phyloP scores from a whole-genome alignment of 30 jellyfish, hydroid and myxozoan species.

The Cassiopea andromeda region DNA sequence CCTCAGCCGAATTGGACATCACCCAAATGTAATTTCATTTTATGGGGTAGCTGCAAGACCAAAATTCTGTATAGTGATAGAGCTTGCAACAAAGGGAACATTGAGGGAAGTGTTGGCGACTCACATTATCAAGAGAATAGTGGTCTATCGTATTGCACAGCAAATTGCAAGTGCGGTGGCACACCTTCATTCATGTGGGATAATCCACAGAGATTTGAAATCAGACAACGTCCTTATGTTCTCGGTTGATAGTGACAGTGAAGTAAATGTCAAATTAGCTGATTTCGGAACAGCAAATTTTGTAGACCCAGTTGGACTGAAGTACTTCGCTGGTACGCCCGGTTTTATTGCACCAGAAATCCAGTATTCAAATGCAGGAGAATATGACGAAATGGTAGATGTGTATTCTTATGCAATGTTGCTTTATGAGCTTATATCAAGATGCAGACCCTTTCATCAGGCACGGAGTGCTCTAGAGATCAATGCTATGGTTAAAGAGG shows the following conservation, averaged over 20 bases:
- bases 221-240: slow-evolving; percentile 88
- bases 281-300: slow-evolving; percentile 98
- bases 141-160: slow-evolving; percentile 77
- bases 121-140: slow-evolving; percentile 30
- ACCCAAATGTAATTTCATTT: slow-evolving; percentile 78
- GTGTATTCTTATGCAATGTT: slow-evolving; percentile 92
- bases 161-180: slow-evolving; percentile 84
- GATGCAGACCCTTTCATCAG: slow-evolving; percentile 83
- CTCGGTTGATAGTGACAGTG: slow-evolving; percentile 69
- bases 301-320: slow-evolving; percentile 80
- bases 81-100: slow-evolving; percentile 86
- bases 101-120: slow-evolving; percentile 35
- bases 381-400: slow-evolving; percentile 87
- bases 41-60: slow-evolving; percentile 88
- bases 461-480: slow-evolving; percentile 46
- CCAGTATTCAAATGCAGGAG: slow-evolving; percentile 73
- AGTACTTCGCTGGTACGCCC: slow-evolving; percentile 70
- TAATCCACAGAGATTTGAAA: slow-evolving; percentile 93
- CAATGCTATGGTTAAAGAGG: slow-evolving; percentile 51
- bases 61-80: slow-evolving; percentile 85
- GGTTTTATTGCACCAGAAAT: slow-evolving; percentile 96
- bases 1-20: slow-evolving; percentile 80
- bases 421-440: slow-evolving; percentile 76
- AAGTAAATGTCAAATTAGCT: slow-evolving; percentile 77
- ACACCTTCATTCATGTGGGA: slow-evolving; percentile 69